These are phyloP conservation scores for Argyresthia albistria DNA, from an alignment of 2,888 invertebrate genomes.

Conservation along the genomic window DNA sequence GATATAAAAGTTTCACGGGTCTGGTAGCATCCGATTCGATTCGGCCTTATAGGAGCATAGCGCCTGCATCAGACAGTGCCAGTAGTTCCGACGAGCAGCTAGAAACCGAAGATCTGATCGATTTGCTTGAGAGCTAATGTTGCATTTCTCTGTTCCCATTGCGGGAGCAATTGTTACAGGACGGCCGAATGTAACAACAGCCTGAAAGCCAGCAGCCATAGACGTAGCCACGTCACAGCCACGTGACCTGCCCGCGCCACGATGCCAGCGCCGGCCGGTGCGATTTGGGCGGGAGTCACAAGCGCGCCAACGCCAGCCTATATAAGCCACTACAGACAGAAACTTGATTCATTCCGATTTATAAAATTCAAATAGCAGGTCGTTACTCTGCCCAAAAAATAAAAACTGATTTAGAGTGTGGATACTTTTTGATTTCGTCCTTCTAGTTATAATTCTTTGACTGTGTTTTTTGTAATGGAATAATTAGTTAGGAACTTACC, in stretches of 20 bases:
- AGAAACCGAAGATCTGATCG: conserved; percentile 14
- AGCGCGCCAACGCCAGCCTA: background rate
- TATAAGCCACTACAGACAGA: background rate
- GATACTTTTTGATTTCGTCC: too few relatives aligned
- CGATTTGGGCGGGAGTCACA: background rate
- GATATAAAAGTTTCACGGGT: conserved; percentile 15
- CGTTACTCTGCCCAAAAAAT: too few relatives aligned
- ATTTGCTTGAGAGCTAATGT: background rate
- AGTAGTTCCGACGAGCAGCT: conserved; percentile 18
- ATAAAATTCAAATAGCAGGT: too few relatives aligned
- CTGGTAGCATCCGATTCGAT: conserved; percentile 13
- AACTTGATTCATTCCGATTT: too few relatives aligned
- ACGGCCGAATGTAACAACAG: conserved; percentile 11
- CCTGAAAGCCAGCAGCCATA: background rate
- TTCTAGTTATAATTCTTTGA: too few relatives aligned
- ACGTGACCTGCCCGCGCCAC: background rate
- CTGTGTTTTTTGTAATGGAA: too few relatives aligned
- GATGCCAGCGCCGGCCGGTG: background rate
- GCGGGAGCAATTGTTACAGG: conserved; percentile 7
- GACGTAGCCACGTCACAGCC: background rate
- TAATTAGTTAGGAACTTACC: too few relatives aligned
- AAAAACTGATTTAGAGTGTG: too few relatives aligned
- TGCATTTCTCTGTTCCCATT: conserved; percentile 7
- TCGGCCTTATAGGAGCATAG: conserved; percentile 12
- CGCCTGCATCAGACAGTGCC: conserved; percentile 14